Evolutionary conservation across 2,797 vertebrate species (phyloP), one percentile per base, ranked within the genome.

Genomic region (Poecilia velifera): DNA sequence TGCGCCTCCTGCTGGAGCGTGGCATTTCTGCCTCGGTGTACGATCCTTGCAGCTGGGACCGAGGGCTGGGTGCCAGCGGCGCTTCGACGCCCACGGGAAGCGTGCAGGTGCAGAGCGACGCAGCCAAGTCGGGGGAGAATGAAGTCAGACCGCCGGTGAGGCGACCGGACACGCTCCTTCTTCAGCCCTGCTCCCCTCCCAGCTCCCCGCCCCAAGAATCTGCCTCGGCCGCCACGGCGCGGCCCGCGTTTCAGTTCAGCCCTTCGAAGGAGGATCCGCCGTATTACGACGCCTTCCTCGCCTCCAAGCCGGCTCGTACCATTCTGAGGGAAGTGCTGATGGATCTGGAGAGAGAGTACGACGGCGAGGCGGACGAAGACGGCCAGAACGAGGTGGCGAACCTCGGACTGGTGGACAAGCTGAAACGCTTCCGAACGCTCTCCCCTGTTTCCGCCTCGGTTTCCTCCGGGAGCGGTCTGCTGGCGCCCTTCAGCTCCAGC

Each of bases 11-110:
- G 89, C 97, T 97, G 93, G 98, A 99, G 82, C 92, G 84, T 10
- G 98, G 98, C 57, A 99, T 99, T 86, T 99, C 98, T 0, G 97
- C 98, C 1, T 97, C 98, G 0, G 96, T 99, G 86, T 99, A 99
- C 74, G 95, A 99, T 86, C 98, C 98, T 0, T 91, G 94, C 88
- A 98, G 97, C 93, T 98, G 98, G 98, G 97, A 98, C 94, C 92
- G 97, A 81, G 93, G 84, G 1, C 25, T 88, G 55, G 97, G 94
- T 0, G 89, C 94, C 75, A 92, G 85, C 10, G 84, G 91, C 75
- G 62, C 79, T 10, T 88, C 87, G 0, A 88, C 93, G 28, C 81
- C 94, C 4, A 84, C 92, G 57, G 77, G 73, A 9, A 84, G 82
- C 74, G 59, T 6, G 0, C 74, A 57, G 20, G 25, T 18, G 0